Evolutionary conservation across 2,888 invertebrate species (phyloP).

Genomic region (Cheilosia urbana): DNA sequence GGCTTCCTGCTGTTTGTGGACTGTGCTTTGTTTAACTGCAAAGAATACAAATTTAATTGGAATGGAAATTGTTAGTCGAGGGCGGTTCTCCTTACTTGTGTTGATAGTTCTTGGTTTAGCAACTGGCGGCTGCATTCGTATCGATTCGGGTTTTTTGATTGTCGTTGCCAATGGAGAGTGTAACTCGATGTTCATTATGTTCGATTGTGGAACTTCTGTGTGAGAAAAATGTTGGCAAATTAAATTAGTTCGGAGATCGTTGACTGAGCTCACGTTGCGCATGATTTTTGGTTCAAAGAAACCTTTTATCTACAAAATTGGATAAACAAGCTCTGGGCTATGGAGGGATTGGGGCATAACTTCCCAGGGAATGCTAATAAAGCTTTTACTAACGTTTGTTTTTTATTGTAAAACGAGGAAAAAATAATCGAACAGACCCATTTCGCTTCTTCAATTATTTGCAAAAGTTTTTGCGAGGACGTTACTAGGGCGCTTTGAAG

Average conservation of each 20-base stretch:
- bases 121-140: conserved; percentile 79
- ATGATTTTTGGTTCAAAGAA: too few species aligned
- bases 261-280: too few species aligned
- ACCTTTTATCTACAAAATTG: too few species aligned
- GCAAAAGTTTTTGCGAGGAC: too few species aligned
- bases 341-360: too few species aligned
- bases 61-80: neutral
- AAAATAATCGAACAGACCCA: too few species aligned
- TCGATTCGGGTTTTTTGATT: conserved; percentile 61
- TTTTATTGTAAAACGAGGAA: too few species aligned
- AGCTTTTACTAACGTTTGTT: too few species aligned
- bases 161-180: conserved; percentile 79
- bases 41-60: neutral
- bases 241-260: neutral
- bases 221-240: neutral
- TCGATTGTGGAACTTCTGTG: conserved; percentile 82
- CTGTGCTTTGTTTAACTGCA: conserved; percentile 56
- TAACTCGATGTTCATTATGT: conserved; percentile 83
- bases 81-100: conserved; percentile 62
- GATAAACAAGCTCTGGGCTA: too few species aligned
- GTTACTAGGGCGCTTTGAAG: too few species aligned
- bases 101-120: conserved; percentile 80
- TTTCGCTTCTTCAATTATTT: too few species aligned
- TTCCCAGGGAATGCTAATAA: too few species aligned
- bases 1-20: conserved; percentile 54